These are phyloP conservation scores for Spilarctia lutea DNA, from an alignment of 2,888 invertebrate species.

Conservation along the genomic window DNA sequence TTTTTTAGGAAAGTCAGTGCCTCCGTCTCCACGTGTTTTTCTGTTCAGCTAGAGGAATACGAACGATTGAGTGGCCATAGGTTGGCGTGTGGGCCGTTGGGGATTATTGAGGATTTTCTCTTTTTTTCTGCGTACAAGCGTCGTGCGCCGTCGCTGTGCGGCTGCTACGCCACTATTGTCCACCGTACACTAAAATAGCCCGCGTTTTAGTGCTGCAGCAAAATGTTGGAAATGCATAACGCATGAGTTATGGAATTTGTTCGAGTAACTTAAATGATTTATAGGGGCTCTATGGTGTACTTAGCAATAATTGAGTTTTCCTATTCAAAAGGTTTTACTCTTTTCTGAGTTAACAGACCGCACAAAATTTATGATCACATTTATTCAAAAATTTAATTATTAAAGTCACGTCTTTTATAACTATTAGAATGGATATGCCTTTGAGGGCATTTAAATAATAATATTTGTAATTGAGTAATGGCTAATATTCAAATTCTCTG, in stretches of 20 bases:
- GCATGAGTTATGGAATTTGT: constrained; percentile 63
- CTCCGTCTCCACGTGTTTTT: constrained; percentile 59
- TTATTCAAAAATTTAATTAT: not conserved
- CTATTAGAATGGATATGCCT: not conserved
- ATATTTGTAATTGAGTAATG: not conserved
- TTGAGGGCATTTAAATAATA: not conserved
- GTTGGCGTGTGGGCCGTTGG: constrained; percentile 83
- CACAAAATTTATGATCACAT: not conserved
- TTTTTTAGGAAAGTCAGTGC: constrained; percentile 13
- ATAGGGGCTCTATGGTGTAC: constrained; percentile 57
- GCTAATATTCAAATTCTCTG: not conserved
- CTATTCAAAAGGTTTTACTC: not conserved
- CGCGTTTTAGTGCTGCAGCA: constrained; percentile 70
- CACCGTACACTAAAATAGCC: constrained; percentile 75
- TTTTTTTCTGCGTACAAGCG: constrained; percentile 74
- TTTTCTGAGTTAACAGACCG: not conserved
- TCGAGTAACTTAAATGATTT: constrained; percentile 68
- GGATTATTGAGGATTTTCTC: constrained; percentile 78
- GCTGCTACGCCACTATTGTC: constrained; percentile 65
- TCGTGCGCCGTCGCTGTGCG: constrained; percentile 50
- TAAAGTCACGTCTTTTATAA: not conserved
- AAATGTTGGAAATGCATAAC: constrained; percentile 73
- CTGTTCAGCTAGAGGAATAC: constrained; percentile 66
- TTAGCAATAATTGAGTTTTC: constrained; percentile 46
- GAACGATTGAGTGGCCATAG: constrained; percentile 83